Evolutionary conservation across 2,797 vertebrate genomes (phyloP), one percentile per base, ranked within the genome.

Genomic region (Astyanax mexicanus): DNA sequence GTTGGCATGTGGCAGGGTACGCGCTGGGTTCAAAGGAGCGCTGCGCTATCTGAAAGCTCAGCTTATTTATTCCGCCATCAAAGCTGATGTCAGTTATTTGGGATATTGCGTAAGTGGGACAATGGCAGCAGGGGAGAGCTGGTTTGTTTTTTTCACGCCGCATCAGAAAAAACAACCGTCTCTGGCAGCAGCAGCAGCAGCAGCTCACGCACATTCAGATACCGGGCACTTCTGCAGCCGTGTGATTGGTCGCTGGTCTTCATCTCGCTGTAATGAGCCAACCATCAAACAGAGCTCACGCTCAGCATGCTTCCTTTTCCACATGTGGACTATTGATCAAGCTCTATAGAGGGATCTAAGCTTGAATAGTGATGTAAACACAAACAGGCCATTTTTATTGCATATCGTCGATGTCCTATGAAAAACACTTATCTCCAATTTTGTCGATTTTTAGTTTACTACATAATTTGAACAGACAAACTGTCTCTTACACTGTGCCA

Each of bases 101-200:
- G 47, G n/a, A 29, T 62, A 29, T 37, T 44, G 61, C 11, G n/a
- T 37, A 60, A n/a, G 29, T 60, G 61, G 76, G 58, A 64, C 68
- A 37, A 6, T 35, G 32, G 42, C 49, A 42, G 37, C 51, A 66
- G 42, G 62, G 47, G 32, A 23, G 42, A 15, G 69, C 40, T 19
- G 37, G 8, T 29, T 4, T 9, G 21, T 9, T 38, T 27, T 37
- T 32, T 72, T 66, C 17, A 23, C 38, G 13, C 45, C 32, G 17
- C 5, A 6, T 77, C 61, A 58, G 32, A 61, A 35, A 61, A 35
- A 70, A 66, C 37, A 5, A 65, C 25, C 38, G 9, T 4, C 52
- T 74, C 58, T 60, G 52, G 52, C 15, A 61, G 27, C 32, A 3
- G 17, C n/a, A n/a, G n/a, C n/a, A n/a, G n/a, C n/a, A 9, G 4